phyloP scores from a whole-genome alignment of 2,888 invertebrate genomes.

The Ectropis crepuscularia region DNA sequence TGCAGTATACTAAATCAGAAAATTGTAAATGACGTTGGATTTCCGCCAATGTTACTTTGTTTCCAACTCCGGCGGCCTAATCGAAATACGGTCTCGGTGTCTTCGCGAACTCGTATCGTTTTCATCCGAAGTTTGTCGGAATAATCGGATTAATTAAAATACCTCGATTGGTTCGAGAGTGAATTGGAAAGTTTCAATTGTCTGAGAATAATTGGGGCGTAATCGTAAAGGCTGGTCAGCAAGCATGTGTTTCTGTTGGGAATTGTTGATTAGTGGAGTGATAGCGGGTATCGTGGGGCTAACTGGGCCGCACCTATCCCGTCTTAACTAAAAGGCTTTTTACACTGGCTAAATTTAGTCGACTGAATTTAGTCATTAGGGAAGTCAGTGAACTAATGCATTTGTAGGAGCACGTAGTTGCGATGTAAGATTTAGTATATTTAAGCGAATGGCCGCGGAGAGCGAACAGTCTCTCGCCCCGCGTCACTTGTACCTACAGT shows the following conservation, averaged over 20 bases:
- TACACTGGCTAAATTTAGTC: too few species aligned
- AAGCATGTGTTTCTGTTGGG: slow-evolving; percentile 62
- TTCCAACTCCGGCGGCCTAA: slow-evolving; percentile 66
- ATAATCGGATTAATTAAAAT: slow-evolving; percentile 39
- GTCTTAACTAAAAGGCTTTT: slow-evolving; percentile 16
- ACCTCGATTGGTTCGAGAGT: slow-evolving; percentile 38
- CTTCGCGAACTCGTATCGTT: slow-evolving; percentile 44
- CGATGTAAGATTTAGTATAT: too few species aligned
- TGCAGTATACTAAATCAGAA: slow-evolving; percentile 71
- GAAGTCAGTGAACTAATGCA: too few species aligned
- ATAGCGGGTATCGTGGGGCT: slow-evolving; percentile 64
- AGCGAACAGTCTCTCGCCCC: too few species aligned
- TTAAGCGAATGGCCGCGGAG: too few species aligned
- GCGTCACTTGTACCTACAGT: too few species aligned
- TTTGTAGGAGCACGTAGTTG: too few species aligned
- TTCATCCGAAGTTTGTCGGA: slow-evolving; percentile 28
- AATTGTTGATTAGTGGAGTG: slow-evolving; percentile 69
- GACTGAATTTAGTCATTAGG: too few species aligned
- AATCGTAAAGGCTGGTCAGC: slow-evolving; percentile 47
- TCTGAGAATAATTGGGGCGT: slow-evolving; percentile 57
- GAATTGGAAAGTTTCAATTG: slow-evolving; percentile 43
- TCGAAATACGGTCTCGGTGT: slow-evolving; percentile 59
- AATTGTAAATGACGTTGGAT: slow-evolving; percentile 76
- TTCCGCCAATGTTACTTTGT: slow-evolving; percentile 76
- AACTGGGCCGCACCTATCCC: slow-evolving; percentile 40